Conservation (phyloP, 2,797 vertebrate genomes). For the Xiphorhynchus erythropygius region DNA sequence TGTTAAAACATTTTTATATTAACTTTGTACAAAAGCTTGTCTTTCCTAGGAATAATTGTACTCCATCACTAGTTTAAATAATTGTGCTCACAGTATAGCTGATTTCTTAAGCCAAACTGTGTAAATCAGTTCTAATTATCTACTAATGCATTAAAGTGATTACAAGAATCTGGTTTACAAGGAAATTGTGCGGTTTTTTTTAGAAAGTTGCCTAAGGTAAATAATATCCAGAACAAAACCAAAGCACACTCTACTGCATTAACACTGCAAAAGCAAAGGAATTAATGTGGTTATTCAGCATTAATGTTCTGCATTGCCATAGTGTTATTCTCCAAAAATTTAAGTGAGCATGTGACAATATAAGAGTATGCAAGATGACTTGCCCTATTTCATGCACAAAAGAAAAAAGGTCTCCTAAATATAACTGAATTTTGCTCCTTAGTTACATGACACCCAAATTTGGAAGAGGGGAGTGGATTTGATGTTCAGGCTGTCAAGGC, state of each 20-base stretch:
- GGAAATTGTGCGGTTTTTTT: background rate
- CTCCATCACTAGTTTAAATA: background rate
- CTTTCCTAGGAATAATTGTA: background rate
- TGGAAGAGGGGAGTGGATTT: background rate
- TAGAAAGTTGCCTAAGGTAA: background rate
- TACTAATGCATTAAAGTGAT: constrained; percentile 20
- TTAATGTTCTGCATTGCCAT: background rate
- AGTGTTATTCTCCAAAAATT: background rate
- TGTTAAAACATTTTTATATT: background rate
- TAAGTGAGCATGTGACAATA: background rate
- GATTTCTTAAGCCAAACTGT: background rate
- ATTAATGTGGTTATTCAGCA: background rate
- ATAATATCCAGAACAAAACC: background rate
- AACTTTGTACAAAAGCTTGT: background rate
- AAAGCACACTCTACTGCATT: background rate
- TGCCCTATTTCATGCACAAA: background rate
- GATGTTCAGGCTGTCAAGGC: background rate
- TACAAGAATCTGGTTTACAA: constrained; percentile 22
- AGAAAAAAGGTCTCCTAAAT: background rate
- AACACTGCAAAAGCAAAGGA: background rate
- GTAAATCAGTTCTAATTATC: constrained; percentile 10
- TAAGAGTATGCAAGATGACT: background rate
- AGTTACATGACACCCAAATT: background rate
- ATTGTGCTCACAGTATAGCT: background rate
- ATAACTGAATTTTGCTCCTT: background rate